Evolutionary conservation across 2,888 invertebrate species (phyloP).

Genomic region (Cyaniris semiargus): DNA sequence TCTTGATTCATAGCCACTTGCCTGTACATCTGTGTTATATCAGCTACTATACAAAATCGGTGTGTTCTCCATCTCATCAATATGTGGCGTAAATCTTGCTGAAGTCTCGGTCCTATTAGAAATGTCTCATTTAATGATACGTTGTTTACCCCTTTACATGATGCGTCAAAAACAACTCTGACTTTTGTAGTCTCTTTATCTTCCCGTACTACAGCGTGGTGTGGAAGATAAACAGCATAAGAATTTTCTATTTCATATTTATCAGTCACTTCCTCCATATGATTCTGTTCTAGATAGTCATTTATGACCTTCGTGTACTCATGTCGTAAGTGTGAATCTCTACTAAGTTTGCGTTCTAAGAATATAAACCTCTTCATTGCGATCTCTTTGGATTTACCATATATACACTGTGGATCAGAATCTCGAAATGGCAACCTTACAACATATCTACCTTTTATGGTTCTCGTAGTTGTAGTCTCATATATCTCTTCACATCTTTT

Average conservation of each 20-base stretch:
- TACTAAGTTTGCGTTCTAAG: too few relatives aligned
- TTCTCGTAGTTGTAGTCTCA: background rate
- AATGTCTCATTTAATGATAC: slow-evolving; percentile 40
- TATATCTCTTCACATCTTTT: too few relatives aligned
- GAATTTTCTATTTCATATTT: background rate
- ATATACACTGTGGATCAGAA: too few relatives aligned
- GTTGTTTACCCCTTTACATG: slow-evolving; percentile 35
- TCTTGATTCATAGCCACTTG: background rate
- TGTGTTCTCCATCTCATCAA: background rate
- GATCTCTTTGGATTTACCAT: too few relatives aligned
- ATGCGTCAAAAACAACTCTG: slow-evolving; percentile 18
- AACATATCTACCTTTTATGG: too few relatives aligned
- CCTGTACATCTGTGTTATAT: slow-evolving; percentile 32
- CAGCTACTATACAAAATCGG: slow-evolving; percentile 35
- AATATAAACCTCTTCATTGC: too few relatives aligned
- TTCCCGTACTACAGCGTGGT: background rate
- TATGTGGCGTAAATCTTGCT: slow-evolving; percentile 31
- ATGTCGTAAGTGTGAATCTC: too few relatives aligned
- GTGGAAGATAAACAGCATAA: slow-evolving; percentile 28
- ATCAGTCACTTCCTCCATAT: slow-evolving; percentile 8
- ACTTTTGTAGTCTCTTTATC: slow-evolving; percentile 14
- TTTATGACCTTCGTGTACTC: slow-evolving; percentile 29
- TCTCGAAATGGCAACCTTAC: too few relatives aligned
- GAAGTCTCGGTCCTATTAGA: slow-evolving; percentile 39
- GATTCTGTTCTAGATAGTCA: background rate